Conservation (phyloP, 2,888 invertebrate genomes). For the Chalcosyrphus nemorum region DNA sequence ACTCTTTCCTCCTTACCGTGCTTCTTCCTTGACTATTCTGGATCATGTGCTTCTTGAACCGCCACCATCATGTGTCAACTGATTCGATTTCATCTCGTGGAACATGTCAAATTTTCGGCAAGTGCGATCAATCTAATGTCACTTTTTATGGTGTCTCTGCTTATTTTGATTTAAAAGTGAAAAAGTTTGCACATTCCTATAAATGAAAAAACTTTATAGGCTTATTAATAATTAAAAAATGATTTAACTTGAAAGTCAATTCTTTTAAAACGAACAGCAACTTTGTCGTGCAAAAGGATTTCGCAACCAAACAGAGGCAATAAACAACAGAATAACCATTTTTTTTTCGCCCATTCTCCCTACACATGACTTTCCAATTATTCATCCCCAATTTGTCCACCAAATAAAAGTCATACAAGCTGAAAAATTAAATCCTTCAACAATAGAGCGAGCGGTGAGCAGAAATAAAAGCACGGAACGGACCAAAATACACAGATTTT, state of each 20-base stretch:
- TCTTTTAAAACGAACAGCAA: not conserved
- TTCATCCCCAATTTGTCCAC: constrained; percentile 38
- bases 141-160: too few species aligned
- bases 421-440: constrained; percentile 49
- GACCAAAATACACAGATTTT: constrained; percentile 26
- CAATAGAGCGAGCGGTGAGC: constrained; percentile 21
- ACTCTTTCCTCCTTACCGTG: too few species aligned
- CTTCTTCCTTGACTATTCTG: too few species aligned
- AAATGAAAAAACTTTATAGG: not conserved
- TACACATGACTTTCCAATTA: constrained; percentile 27
- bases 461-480: constrained; percentile 4
- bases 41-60: too few species aligned
- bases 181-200: too few species aligned
- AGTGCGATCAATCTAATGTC: too few species aligned
- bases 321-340: not conserved
- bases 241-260: not conserved
- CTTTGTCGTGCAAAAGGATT: constrained; percentile 5
- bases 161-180: too few species aligned
- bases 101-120: too few species aligned
- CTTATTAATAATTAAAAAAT: not conserved
- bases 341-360: not conserved
- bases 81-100: too few species aligned
- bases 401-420: constrained; percentile 9
- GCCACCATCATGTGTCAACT: too few species aligned
- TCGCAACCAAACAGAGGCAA: not conserved